Percentiles rank a stretch among this genome's conserved stretches.
These are phyloP conservation scores for Melieria crassipennis DNA, from an alignment of 2,888 invertebrate genomes.

Conservation along the genomic window DNA sequence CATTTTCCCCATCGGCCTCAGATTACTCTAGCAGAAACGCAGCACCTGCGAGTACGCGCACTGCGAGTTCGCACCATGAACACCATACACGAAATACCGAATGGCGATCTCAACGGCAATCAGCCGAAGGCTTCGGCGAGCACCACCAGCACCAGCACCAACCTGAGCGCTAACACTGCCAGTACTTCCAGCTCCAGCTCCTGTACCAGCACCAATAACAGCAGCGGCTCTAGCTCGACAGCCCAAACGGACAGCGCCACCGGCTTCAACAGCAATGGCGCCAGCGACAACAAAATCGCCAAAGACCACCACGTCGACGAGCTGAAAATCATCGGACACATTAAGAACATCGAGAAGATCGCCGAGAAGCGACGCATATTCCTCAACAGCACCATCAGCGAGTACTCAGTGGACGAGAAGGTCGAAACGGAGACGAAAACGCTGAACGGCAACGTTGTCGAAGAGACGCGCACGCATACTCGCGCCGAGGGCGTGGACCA, in stretches of 20 bases:
- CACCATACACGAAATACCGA: conserved; percentile 42
- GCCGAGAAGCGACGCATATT: conserved; percentile 57
- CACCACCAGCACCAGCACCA: conserved; percentile 28
- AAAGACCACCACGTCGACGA: conserved; percentile 41
- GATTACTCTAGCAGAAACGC: too few species aligned
- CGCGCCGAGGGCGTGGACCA: conserved; percentile 9
- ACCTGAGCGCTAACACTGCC: conserved; percentile 37
- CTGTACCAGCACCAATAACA: conserved; percentile 15
- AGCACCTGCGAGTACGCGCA: too few species aligned
- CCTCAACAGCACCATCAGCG: conserved; percentile 51
- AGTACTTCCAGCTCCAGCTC: conserved; percentile 36
- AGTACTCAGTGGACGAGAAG: conserved; percentile 44
- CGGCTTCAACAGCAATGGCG: neutral
- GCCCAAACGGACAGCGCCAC: too few species aligned
- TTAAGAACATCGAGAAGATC: conserved; percentile 55
- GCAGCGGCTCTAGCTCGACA: too few species aligned
- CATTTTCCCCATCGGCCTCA: too few species aligned
- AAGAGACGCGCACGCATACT: conserved; percentile 17
- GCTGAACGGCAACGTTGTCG: conserved; percentile 10
- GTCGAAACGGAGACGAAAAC: conserved; percentile 29
- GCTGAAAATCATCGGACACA: conserved; percentile 52
- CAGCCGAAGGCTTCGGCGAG: conserved; percentile 11
- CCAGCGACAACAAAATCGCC: neutral
- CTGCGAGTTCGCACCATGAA: conserved; percentile 41
- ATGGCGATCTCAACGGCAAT: conserved; percentile 26